phyloP scores from a whole-genome alignment of 1,140 invertebrate species.

The Drosophila yakuba region DNA sequence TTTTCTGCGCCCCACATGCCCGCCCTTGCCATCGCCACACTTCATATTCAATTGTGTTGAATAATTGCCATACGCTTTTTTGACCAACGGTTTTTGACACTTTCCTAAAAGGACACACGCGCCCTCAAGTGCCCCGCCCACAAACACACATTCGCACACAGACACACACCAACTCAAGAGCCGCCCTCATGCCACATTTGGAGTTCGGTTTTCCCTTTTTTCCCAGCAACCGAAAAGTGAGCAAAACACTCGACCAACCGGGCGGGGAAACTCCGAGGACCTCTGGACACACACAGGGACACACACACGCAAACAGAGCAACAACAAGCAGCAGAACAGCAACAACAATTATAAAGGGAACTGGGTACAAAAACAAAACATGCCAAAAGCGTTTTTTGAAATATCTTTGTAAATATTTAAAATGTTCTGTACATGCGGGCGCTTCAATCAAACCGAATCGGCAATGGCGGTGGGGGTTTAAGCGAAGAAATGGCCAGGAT shows the following conservation, averaged over 20 bases:
- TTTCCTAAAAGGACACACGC: constrained; percentile 83
- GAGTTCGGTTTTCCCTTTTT: constrained; percentile 72
- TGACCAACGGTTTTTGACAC: constrained; percentile 85
- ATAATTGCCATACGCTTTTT: constrained; percentile 85
- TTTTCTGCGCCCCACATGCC: constrained; percentile 30
- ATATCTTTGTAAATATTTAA: constrained; percentile 84
- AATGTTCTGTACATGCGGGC: constrained; percentile 80
- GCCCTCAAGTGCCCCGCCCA: constrained; percentile 61
- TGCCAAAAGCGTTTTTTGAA: constrained; percentile 81
- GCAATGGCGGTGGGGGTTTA: constrained; percentile 28
- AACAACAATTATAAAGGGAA: constrained; percentile 49
- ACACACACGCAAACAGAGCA: constrained; percentile 6
- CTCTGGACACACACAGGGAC: constrained; percentile 34
- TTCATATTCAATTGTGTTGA: constrained; percentile 85
- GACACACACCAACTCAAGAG: constrained; percentile 5
- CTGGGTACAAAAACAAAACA: constrained; percentile 60
- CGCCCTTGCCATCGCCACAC: constrained; percentile 74
- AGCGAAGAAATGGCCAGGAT: constrained; percentile 22
- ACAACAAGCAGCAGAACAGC: constrained; percentile 15
- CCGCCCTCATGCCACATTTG: constrained; percentile 68
- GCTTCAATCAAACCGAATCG: constrained; percentile 78
- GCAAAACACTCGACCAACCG: constrained; percentile 65
- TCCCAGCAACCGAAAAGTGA: constrained; percentile 63
- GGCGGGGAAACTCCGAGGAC: constrained; percentile 32
- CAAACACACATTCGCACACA: constrained; percentile 1